phyloP scores from a whole-genome alignment of 2,113 vertebrate species.

The Lamprologus ornatipinnis region DNA sequence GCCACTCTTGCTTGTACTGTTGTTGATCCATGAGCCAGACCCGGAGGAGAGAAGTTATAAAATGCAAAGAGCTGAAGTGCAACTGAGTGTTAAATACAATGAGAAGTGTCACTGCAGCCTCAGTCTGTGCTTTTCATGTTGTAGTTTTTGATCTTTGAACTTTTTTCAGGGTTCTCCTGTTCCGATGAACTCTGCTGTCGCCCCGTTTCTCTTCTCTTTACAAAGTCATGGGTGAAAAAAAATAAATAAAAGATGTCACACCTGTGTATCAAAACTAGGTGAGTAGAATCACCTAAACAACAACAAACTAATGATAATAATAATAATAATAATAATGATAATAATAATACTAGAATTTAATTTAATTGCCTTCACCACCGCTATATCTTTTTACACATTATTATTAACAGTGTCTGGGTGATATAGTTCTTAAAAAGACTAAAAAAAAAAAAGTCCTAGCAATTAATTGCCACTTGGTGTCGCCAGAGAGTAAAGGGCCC shows the following conservation, averaged over 20 bases:
- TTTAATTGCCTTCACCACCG: not conserved
- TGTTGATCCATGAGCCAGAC: not conserved
- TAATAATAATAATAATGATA: not conserved
- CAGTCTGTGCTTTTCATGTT: not conserved
- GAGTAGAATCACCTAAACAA: not conserved
- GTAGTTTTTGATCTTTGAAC: not conserved
- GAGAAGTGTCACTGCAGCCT: not conserved
- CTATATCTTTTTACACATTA: not conserved
- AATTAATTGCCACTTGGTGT: constrained; percentile 14
- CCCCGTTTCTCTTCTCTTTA: not conserved
- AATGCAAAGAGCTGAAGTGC: not conserved
- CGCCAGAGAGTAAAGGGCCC: not conserved
- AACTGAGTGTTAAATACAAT: not conserved
- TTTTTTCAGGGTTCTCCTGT: not conserved
- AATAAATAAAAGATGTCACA: not conserved
- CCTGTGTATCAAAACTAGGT: not conserved
- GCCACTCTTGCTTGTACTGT: not conserved
- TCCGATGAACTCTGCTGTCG: not conserved
- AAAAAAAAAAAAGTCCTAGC: not conserved
- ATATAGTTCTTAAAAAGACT: not conserved
- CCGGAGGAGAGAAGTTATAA: not conserved
- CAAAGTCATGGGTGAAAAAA: not conserved
- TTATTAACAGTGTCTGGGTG: not conserved
- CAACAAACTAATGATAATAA: not conserved
- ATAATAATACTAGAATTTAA: no score